phyloP scores from a whole-genome alignment of 2,113 vertebrate genomes.

The Suncus etruscus region DNA sequence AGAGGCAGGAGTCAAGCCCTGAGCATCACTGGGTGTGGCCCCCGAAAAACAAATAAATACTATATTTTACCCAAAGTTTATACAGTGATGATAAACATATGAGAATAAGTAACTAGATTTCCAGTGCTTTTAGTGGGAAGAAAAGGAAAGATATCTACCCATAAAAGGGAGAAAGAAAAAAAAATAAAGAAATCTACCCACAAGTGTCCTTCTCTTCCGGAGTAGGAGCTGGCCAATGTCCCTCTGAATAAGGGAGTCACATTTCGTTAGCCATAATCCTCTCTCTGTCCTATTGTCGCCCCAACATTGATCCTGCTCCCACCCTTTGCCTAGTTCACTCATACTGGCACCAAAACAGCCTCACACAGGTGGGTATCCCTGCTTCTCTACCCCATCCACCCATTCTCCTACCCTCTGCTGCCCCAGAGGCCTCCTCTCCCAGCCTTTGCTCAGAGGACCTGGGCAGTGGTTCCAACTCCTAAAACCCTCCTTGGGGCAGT shows the following conservation, averaged over 20 bases:
- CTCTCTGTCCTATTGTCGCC: background rate
- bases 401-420: too few relatives aligned
- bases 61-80: too few relatives aligned
- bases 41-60: too few relatives aligned
- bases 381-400: too few relatives aligned
- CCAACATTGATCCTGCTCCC: background rate
- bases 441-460: too few relatives aligned
- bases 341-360: too few relatives aligned
- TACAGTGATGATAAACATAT: background rate
- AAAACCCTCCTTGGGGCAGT: too few relatives aligned
- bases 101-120: background rate
- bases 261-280: background rate
- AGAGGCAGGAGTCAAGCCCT: too few relatives aligned
- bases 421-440: too few relatives aligned
- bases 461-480: too few relatives aligned
- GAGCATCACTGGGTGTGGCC: too few relatives aligned
- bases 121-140: background rate
- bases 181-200: background rate
- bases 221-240: background rate
- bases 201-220: background rate
- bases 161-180: background rate
- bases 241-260: background rate
- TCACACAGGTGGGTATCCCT: too few relatives aligned
- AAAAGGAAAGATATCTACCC: background rate
- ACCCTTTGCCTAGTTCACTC: background rate